These are phyloP conservation scores for Cancer borealis DNA, from an alignment of 2,888 invertebrate genomes.

Conservation along the genomic window DNA sequence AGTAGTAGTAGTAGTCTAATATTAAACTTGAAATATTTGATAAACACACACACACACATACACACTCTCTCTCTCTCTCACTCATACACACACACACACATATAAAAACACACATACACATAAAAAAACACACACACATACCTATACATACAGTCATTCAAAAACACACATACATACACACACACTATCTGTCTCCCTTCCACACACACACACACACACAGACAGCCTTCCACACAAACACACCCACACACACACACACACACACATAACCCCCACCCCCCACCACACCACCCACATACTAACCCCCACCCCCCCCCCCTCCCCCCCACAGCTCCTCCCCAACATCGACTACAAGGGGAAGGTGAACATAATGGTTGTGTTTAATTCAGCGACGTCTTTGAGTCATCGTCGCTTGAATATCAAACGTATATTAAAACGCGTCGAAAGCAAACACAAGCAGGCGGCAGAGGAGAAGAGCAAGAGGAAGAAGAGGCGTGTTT, in stretches of 20 bases:
- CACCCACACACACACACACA: not conserved
- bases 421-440: not conserved
- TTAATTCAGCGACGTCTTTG: constrained; percentile 48
- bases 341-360: constrained; percentile 84
- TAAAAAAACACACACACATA: too few relatives aligned
- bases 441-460: not conserved
- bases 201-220: not conserved
- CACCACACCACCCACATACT: not conserved
- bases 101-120: too few relatives aligned
- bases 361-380: constrained; percentile 65
- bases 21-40: too few relatives aligned
- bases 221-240: too few relatives aligned
- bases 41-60: too few relatives aligned
- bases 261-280: not conserved
- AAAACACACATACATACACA: too few relatives aligned
- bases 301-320: constrained; percentile 53
- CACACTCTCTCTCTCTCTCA: too few relatives aligned
- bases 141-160: too few relatives aligned
- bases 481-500: not conserved
- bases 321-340: constrained; percentile 85
- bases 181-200: not conserved
- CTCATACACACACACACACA: too few relatives aligned
- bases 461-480: not conserved
- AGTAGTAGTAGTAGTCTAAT: not conserved
- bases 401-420: constrained; percentile 44